phyloP scores from a whole-genome alignment of 2,797 vertebrate genomes.

The Linurgus olivaceus region DNA sequence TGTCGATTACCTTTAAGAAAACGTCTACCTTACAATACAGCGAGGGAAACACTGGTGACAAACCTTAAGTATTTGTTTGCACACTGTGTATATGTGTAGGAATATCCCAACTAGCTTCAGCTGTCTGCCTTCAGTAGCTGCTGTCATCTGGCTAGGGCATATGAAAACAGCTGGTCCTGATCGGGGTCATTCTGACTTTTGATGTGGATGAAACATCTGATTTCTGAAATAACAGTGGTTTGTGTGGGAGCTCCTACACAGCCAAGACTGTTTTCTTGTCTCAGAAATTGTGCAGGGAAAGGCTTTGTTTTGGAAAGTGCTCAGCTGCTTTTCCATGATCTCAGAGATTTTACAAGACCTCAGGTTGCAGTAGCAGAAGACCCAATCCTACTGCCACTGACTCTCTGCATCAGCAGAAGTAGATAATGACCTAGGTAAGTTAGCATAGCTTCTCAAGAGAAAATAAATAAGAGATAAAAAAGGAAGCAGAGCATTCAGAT shows the following conservation, averaged over 20 bases:
- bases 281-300: neutral
- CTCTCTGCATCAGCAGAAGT: neutral
- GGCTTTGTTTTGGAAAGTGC: neutral
- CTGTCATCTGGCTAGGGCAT: neutral
- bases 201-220: neutral
- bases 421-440: neutral
- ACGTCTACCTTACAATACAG: neutral
- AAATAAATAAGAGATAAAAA: neutral
- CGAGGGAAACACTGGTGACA: neutral
- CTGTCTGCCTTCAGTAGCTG: neutral
- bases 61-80: neutral
- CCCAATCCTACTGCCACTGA: neutral
- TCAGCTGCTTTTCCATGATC: neutral
- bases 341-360: neutral
- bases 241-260: accelerated
- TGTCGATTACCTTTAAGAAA: neutral
- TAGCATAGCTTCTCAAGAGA: neutral
- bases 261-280: neutral
- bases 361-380: neutral
- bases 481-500: neutral
- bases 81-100: neutral
- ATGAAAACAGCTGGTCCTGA: neutral
- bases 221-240: neutral
- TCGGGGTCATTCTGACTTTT: neutral
- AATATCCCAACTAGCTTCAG: neutral